These are phyloP conservation scores for Meandrina meandrites DNA, from an alignment of 92 coral and sea anemone genomes.

Conservation along the genomic window DNA sequence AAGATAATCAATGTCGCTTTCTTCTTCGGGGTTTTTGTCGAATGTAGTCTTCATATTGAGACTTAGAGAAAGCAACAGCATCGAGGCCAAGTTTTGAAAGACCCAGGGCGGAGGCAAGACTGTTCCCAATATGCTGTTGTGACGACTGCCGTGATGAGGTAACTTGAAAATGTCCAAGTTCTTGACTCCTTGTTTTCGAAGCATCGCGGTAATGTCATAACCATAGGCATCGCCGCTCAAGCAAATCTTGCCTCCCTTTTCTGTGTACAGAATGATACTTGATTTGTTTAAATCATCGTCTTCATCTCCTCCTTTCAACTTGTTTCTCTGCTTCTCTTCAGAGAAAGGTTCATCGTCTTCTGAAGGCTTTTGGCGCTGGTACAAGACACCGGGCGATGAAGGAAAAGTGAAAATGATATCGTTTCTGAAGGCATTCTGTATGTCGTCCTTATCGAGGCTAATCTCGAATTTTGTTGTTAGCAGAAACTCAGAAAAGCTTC, in stretches of 20 bases:
- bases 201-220: conserved; percentile 9
- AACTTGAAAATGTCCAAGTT: conserved; percentile 26
- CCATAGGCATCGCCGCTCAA: conserved; percentile 30
- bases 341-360: neutral
- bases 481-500: conserved; percentile 26
- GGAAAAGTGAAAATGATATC: conserved; percentile 13
- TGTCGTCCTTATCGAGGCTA: neutral
- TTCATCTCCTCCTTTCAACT: neutral
- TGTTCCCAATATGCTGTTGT: conserved; percentile 29
- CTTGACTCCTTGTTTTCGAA: neutral
- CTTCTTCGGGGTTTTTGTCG: neutral
- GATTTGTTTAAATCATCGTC: neutral
- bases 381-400: conserved; percentile 11
- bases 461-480: conserved; percentile 2
- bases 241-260: conserved; percentile 26
- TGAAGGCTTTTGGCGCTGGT: conserved; percentile 10
- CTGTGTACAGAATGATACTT: conserved; percentile 17
- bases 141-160: conserved; percentile 25
- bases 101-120: conserved; percentile 24
- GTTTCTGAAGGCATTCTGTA: conserved; percentile 27
- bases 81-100: conserved; percentile 16
- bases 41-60: neutral
- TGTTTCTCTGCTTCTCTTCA: neutral
- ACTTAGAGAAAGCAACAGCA: conserved; percentile 12
- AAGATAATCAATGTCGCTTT: neutral